Base-by-base conservation (phyloP, 64 coral and sea anemone genomes). In the Porites lutea region DNA sequence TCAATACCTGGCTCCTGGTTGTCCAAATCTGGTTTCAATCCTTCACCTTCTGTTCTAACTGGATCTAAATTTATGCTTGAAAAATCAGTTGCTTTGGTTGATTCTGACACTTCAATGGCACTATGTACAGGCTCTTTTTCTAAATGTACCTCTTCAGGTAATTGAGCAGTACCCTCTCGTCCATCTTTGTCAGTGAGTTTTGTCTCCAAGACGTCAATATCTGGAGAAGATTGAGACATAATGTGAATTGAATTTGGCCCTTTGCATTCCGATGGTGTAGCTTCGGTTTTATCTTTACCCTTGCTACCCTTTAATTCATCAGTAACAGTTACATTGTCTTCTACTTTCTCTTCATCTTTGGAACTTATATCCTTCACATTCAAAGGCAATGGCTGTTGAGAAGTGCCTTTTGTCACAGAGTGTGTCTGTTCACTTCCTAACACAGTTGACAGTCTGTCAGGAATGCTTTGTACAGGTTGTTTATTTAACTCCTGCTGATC, bases 161-260 rank as follows among this genome's bases (percentile, higher is more conserved):
- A 48, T 6, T 93, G 93, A 37, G 96, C 96, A 6, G 93, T 98
- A 3, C 90, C 96, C 78, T 98, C 96, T 49, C 92, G 92, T 54
- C 88, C 88, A 22, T 82, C 62, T 13, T 88, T 91, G 65, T 98
- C 96, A 52, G 92, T 74, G 45, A 98, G 70, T 77, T 90, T 95
- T 23, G 93, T 96, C 78, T 98, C 94, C 60, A 98, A 55, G 5
- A 98, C 93, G 88, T 98, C 96, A 53, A 98, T 94, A 88, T 95
- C 93, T 10, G 90, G 88, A 59, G 88, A 52, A 0, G 82, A 75
- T 68, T 89, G 59, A n/a, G 71, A 48, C 70, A 94, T 81, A 78
- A 89, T 77, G 80, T 94, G 86, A 71, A 94, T 79, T 18, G 92
- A 94, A 46, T 91, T 90, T 27, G 88, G 78, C 49, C 79, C 89